phyloP scores from a whole-genome alignment of 2,113 vertebrate species.

The Phalacrocorax carbo region DNA sequence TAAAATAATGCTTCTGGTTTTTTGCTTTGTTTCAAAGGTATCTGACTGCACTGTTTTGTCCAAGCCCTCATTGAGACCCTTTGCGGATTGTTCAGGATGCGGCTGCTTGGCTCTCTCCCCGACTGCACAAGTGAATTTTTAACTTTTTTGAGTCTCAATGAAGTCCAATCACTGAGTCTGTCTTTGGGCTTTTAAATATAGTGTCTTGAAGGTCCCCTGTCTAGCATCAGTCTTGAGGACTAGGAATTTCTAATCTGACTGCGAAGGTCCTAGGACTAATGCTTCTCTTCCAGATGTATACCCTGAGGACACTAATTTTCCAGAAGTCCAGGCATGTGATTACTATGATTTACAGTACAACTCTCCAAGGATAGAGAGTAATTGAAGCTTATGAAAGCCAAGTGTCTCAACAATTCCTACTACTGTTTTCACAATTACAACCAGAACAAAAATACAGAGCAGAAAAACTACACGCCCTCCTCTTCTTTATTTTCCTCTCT shows the following conservation, averaged over 20 bases:
- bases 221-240: not conserved
- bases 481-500: not conserved
- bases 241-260: not conserved
- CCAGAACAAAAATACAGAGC: not conserved
- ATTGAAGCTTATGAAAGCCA: not conserved
- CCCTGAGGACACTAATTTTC: not conserved
- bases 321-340: not conserved
- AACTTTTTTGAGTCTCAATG: not conserved
- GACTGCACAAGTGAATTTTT: not conserved
- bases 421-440: not conserved
- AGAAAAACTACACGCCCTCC: not conserved
- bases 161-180: not conserved
- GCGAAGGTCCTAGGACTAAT: not conserved
- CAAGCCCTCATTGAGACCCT: not conserved
- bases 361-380: not conserved
- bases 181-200: not conserved
- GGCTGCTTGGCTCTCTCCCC: not conserved
- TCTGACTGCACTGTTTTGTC: not conserved
- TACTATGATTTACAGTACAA: not conserved
- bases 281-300: not conserved
- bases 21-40: not conserved
- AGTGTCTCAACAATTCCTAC: not conserved
- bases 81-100: not conserved
- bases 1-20: not conserved
- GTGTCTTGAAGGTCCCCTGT: not conserved